Evolutionary conservation across 2,113 vertebrate species (phyloP).

Genomic region (Dasyornis broadbenti): DNA sequence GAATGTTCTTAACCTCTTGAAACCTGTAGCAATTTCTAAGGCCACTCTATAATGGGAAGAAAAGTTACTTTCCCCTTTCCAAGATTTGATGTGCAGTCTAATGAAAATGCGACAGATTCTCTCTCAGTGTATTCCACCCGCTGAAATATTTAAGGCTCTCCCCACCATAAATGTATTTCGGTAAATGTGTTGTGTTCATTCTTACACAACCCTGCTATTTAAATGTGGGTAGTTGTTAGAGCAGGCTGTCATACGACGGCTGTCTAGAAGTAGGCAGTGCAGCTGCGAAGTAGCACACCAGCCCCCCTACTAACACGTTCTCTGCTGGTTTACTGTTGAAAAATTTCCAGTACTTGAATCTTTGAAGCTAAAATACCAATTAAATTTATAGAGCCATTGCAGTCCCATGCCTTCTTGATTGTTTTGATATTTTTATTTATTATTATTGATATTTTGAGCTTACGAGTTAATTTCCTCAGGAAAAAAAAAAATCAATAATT

Average conservation of each 20-base stretch:
- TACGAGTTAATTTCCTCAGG: not conserved
- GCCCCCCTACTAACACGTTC: not conserved
- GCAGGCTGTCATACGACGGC: not conserved
- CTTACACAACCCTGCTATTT: not conserved
- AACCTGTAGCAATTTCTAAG: not conserved
- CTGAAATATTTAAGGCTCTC: not conserved
- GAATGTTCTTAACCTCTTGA: not conserved
- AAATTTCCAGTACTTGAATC: not conserved
- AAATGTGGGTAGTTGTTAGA: not conserved
- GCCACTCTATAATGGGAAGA: accelerated
- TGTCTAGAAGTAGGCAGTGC: not conserved
- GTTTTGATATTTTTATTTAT: not conserved
- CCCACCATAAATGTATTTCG: not conserved
- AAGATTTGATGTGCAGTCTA: not conserved
- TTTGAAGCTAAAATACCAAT: not conserved
- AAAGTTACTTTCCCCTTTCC: not conserved
- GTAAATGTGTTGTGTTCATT: not conserved
- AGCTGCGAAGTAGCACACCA: not conserved
- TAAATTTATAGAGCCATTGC: not conserved
- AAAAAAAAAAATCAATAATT: not conserved
- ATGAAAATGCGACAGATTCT: not conserved
- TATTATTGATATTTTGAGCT: not conserved
- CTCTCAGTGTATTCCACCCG: not conserved
- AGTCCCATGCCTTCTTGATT: not conserved
- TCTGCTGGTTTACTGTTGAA: not conserved